Percentiles rank a stretch among this genome's conserved stretches.
Conservation (phyloP, 2,113 vertebrate genomes). For the Colaptes auratus region DNA sequence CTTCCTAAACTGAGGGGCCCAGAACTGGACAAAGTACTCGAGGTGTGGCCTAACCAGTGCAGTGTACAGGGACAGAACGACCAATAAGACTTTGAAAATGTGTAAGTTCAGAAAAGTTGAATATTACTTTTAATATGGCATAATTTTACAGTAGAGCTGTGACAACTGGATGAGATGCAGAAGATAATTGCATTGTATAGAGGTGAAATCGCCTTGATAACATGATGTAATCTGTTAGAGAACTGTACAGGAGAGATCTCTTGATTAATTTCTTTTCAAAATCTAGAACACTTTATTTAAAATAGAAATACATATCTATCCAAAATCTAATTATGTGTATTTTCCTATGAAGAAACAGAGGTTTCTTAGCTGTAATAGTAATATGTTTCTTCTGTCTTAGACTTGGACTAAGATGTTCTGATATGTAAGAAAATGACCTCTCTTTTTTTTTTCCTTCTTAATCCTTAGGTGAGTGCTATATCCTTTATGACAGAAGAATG, state of each 20-base stretch:
- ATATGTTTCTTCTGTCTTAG: neutral
- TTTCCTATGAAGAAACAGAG: neutral
- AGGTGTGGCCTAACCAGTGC: too few species aligned
- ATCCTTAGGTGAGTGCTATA: neutral
- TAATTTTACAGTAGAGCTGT: constrained; percentile 44
- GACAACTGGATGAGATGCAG: constrained; percentile 21
- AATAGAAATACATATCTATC: neutral
- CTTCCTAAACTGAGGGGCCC: too few species aligned
- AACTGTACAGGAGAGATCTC: neutral
- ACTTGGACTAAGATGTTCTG: neutral
- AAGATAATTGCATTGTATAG: constrained; percentile 16
- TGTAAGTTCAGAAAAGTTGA: constrained; percentile 29
- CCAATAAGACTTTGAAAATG: neutral
- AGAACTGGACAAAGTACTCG: too few species aligned
- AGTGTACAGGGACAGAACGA: too few species aligned
- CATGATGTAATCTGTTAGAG: neutral
- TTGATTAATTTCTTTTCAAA: neutral
- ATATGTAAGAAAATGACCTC: neutral
- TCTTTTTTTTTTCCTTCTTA: neutral
- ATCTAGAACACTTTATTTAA: neutral
- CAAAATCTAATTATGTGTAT: neutral
- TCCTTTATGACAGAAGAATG: neutral
- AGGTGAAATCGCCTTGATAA: constrained; percentile 26
- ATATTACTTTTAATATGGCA: constrained; percentile 39
- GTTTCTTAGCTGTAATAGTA: neutral